phyloP scores from a whole-genome alignment of 2,888 invertebrate species.

The Amphipyra berbera region DNA sequence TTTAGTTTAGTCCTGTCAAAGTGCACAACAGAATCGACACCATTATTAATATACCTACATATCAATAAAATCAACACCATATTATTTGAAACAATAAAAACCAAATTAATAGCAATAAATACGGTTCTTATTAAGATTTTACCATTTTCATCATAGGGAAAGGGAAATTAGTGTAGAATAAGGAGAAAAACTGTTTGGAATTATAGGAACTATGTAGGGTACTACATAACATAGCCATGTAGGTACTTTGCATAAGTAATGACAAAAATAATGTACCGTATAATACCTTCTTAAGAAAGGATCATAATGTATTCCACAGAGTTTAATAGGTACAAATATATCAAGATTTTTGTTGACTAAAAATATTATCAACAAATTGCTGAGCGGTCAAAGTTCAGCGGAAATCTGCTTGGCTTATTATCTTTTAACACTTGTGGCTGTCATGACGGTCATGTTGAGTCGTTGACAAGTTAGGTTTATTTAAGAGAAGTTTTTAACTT shows the following conservation, averaged over 20 bases:
- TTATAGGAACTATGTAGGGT: too few relatives aligned
- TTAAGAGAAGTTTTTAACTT: conserved; percentile 11
- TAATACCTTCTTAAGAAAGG: conserved; percentile 19
- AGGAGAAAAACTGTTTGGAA: too few relatives aligned
- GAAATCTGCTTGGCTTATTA: conserved; percentile 64
- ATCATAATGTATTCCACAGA: conserved; percentile 32
- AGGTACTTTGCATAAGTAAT: not conserved
- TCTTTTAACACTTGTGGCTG: conserved; percentile 46
- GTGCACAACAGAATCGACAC: too few relatives aligned
- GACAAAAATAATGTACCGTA: conserved; percentile 7
- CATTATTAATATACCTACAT: too few relatives aligned
- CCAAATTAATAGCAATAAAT: too few relatives aligned
- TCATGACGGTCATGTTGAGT: conserved; percentile 33
- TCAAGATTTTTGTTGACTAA: conserved; percentile 63
- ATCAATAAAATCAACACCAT: too few relatives aligned
- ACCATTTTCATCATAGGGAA: too few relatives aligned
- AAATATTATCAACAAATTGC: conserved; percentile 60
- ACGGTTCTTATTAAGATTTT: too few relatives aligned
- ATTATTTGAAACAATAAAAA: too few relatives aligned
- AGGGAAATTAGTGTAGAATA: too few relatives aligned
- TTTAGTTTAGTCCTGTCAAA: too few relatives aligned
- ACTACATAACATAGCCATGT: too few relatives aligned
- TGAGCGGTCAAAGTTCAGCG: conserved; percentile 65
- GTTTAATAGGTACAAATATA: conserved; percentile 47
- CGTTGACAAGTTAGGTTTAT: conserved; percentile 21